Conservation (phyloP, 2,888 invertebrate genomes). For the Limnephilus marmoratus region DNA sequence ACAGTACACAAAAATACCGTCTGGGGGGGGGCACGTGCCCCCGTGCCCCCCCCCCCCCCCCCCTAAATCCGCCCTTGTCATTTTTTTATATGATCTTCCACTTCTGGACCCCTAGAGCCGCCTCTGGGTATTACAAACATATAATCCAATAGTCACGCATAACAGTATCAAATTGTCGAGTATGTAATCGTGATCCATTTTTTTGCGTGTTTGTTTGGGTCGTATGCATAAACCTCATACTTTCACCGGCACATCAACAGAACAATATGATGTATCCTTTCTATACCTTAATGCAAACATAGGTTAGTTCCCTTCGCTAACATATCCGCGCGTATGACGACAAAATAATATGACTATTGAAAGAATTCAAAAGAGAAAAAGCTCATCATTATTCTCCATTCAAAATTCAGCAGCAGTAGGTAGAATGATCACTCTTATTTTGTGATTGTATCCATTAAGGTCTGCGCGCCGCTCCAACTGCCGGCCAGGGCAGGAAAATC, state of each 20-base stretch:
- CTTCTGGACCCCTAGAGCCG: too few relatives aligned
- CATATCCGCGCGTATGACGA: neutral
- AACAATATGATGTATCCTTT: neutral
- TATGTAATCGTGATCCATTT: too few relatives aligned
- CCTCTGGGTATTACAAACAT: too few relatives aligned
- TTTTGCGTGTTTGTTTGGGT: neutral
- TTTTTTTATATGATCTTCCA: too few relatives aligned
- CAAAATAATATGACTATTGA: constrained; percentile 5
- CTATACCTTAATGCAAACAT: neutral
- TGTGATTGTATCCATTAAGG: constrained; percentile 8
- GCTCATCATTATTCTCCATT: constrained; percentile 3
- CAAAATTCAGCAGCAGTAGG: constrained; percentile 26
- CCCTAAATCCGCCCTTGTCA: too few relatives aligned
- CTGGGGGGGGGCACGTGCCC: too few relatives aligned
- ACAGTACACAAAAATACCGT: too few relatives aligned
- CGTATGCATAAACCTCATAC: neutral
- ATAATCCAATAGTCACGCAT: too few relatives aligned
- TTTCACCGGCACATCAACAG: neutral
- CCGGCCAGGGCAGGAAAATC: neutral
- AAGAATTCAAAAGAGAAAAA: constrained; percentile 10
- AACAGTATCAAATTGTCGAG: too few relatives aligned
- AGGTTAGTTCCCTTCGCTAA: neutral
- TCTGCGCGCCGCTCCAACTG: neutral
- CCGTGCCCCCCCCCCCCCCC: too few relatives aligned
- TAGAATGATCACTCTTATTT: constrained; percentile 17